These are phyloP conservation scores for Meteorus sp. DNA, from an alignment of 1,140 invertebrate species.

Conservation along the genomic window DNA sequence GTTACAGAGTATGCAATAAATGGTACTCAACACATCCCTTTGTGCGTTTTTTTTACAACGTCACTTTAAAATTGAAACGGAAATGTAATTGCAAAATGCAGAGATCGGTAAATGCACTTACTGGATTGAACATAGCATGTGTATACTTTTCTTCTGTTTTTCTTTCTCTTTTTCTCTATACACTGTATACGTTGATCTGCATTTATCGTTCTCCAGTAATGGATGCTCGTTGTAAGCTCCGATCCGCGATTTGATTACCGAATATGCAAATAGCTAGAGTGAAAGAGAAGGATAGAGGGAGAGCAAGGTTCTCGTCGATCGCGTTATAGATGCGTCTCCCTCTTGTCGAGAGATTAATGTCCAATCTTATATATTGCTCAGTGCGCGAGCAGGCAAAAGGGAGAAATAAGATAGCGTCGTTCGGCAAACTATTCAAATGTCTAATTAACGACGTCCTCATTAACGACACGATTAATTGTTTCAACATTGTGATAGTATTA, in stretches of 20 bases:
- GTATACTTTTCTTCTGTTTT: too few relatives aligned
- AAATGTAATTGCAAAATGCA: too few relatives aligned
- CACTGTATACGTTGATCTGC: too few relatives aligned
- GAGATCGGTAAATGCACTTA: too few relatives aligned
- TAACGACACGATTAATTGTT: slow-evolving; percentile 19
- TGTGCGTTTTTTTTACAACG: too few relatives aligned
- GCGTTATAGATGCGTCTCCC: background rate
- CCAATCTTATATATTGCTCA: background rate
- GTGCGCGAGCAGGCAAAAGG: background rate
- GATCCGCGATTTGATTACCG: slow-evolving; percentile 18
- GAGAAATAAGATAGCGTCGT: background rate
- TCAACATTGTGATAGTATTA: background rate
- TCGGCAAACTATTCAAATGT: background rate
- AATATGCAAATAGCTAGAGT: slow-evolving; percentile 2
- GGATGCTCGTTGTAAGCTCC: slow-evolving; percentile 1
- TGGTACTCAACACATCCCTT: too few relatives aligned
- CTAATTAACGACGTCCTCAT: slow-evolving; percentile 18
- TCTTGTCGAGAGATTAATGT: background rate
- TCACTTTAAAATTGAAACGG: too few relatives aligned
- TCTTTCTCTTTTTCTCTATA: too few relatives aligned
- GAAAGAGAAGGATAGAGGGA: background rate
- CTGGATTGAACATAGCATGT: too few relatives aligned
- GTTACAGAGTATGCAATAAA: too few relatives aligned
- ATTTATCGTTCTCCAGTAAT: slow-evolving; percentile 5
- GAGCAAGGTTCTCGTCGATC: background rate